Conservation (phyloP, 1,140 invertebrate genomes). For the Aphis craccivora region DNA sequence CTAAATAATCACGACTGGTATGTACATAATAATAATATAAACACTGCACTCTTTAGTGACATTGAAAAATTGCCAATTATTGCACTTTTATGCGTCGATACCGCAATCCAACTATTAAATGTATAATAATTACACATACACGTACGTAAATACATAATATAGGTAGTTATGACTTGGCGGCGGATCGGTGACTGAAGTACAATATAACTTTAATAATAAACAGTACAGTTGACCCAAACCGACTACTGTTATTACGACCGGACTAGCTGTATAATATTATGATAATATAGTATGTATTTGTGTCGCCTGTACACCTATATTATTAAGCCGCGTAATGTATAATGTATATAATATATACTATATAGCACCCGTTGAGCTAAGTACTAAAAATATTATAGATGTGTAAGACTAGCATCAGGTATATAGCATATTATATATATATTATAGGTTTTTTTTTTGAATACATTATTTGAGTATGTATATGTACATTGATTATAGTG, state of each 20-base stretch:
- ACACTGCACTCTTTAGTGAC: background rate
- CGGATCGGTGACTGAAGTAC: background rate
- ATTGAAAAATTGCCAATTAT: slow-evolving; percentile 8
- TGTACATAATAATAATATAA: background rate
- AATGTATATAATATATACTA: too few species aligned
- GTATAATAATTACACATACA: background rate
- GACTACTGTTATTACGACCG: background rate
- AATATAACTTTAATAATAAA: background rate
- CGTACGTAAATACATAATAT: background rate
- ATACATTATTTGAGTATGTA: background rate
- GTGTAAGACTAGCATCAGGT: background rate
- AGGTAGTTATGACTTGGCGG: background rate
- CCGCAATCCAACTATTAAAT: background rate
- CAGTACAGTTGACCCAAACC: background rate
- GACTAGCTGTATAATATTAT: background rate
- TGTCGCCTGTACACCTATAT: background rate
- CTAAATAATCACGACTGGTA: background rate
- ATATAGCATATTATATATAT: background rate
- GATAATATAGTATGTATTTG: background rate
- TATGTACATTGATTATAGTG: background rate
- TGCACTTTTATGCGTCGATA: background rate
- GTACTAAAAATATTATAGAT: background rate
- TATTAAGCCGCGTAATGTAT: background rate
- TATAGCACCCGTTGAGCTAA: background rate
- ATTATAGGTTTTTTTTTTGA: background rate